Base-by-base conservation (phyloP, 2,888 invertebrate species). In the Syrista parreyssii region DNA sequence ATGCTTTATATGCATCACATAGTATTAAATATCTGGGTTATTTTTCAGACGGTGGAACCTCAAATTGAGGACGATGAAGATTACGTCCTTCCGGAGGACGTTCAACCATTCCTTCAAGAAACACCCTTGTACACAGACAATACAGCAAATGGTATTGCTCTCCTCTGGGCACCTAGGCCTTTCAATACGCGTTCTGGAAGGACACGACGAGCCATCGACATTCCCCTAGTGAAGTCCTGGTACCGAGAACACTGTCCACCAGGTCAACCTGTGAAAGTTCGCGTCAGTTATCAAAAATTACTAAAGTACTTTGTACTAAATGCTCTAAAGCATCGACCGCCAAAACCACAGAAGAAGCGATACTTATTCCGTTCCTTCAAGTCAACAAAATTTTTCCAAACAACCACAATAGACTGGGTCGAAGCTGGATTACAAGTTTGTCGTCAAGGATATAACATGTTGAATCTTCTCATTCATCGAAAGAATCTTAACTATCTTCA, bases 381-480 rank as follows among this genome's bases (percentile, higher is more conserved):
- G 92, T 97, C 99, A 0, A 99, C 99, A 0, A 99, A 99, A 92
- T 99, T 99, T 93, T 99, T 99, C 94, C 99, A 99, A 95, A 98
- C 98, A 0, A 99, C 99, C 0, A 98, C 98, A 0, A 93, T 99
- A 84, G 99, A 99, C 92, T 99, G 99, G 99, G 99, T 99, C 3
- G 99, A 99, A 92, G 99, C 98, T 15, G 99, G 99, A 6, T 92
- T 99, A 73, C 99, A 99, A 93, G 97, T 99, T 1, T 99, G 99
- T 91, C 94, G 99, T 0, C 99, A 99, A 92, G 99, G 99, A 4
- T 99, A 99, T 93, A 99, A 99, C 92, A 99, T 99, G 99, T 93
- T 99, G 82, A 99, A 99, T 92, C 93, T 99, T 81, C 93, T 99
- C 83, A 99, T 99, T 89, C 99, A 99, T 92, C 96, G 99, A 81